A percentile compares a stretch with the other conserved stretches of the same genome.
phyloP scores from a whole-genome alignment of 2,888 invertebrate genomes.

The Leptopilina syphax region DNA sequence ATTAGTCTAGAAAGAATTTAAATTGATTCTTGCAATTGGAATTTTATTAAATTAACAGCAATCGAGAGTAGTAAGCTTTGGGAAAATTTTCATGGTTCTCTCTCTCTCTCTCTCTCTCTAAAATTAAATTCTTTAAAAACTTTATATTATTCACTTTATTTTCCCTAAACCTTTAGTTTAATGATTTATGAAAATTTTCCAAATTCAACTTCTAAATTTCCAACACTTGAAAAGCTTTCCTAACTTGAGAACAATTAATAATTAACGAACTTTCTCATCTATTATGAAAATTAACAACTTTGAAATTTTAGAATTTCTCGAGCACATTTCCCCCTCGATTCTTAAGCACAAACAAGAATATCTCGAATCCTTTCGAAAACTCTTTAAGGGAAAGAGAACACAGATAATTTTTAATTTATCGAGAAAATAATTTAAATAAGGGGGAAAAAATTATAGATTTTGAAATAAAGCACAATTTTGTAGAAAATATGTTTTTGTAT shows the following conservation, averaged over 20 bases:
- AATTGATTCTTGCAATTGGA: slow-evolving; percentile 12
- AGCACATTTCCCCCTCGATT: too few species aligned
- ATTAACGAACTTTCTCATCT: slow-evolving; percentile 1
- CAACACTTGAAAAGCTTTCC: not conserved
- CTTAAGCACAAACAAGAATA: too few species aligned
- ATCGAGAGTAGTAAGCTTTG: not conserved
- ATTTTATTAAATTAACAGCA: slow-evolving; percentile 17
- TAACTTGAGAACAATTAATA: not conserved
- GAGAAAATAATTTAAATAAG: too few species aligned
- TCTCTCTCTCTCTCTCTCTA: not conserved
- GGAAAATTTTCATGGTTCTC: not conserved
- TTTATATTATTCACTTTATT: too few species aligned
- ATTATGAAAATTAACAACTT: too few species aligned
- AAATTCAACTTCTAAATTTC: slow-evolving; percentile 1
- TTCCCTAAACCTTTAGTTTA: not conserved
- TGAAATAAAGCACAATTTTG: too few species aligned
- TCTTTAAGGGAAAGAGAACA: not conserved
- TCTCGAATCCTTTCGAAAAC: too few species aligned
- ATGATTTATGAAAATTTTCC: not conserved
- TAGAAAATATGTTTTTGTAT: too few species aligned
- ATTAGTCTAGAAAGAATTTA: slow-evolving; percentile 3
- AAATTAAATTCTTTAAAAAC: not conserved
- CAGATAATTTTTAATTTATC: too few species aligned
- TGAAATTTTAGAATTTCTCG: too few species aligned
- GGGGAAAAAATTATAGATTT: too few species aligned